Evolutionary conservation across 92 coral and sea anemone genomes (phyloP), one percentile per base, ranked within the genome.

Genomic region (Heliopora coerulea): DNA sequence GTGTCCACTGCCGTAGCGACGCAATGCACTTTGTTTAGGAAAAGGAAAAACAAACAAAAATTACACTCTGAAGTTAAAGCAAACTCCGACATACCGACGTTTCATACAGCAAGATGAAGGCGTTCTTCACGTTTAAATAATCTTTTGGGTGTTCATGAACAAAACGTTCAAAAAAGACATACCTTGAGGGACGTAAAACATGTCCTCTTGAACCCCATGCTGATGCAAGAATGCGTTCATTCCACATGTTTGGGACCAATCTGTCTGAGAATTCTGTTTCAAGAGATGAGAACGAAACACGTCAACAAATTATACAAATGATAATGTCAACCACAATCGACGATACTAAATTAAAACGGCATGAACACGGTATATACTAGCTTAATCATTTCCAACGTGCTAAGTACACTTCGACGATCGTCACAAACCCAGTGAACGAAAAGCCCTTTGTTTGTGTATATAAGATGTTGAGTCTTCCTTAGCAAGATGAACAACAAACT

Each of bases 31-130:
- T 21, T 11, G 4, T 4, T 37, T 65, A 35, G 19, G n/a, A 61
- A 61, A 0, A 42, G 41, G 21, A 30, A 54, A 30, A 52, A 21
- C 48, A 6, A 48, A 48, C 24, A 20, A 14, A 34, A 27, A 29
- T 70, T 70, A 70, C 63, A 70, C 18, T 32, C 50, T 49, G 7
- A 25, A 69, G 58, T 52, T 31, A 52, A 70, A 70, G 58, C 34
- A 23, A 24, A 67, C 44, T 26, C 21, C 14, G 59, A 48, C 29
- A 44, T 46, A 11, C 59, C 1, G 13, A 35, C 58, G 18, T 65
- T 13, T 11, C 7, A 40, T 14, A 33, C 20, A 65, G 23, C 32
- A 23, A 65, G 49, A 40, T 33, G 1, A 3, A 17, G 19, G 3
- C 7, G 1, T 65, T 52, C 41, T 35, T 26, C 54, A 37, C 42